Base-by-base conservation (phyloP, 1,140 invertebrate genomes). In the Physella acuta region DNA sequence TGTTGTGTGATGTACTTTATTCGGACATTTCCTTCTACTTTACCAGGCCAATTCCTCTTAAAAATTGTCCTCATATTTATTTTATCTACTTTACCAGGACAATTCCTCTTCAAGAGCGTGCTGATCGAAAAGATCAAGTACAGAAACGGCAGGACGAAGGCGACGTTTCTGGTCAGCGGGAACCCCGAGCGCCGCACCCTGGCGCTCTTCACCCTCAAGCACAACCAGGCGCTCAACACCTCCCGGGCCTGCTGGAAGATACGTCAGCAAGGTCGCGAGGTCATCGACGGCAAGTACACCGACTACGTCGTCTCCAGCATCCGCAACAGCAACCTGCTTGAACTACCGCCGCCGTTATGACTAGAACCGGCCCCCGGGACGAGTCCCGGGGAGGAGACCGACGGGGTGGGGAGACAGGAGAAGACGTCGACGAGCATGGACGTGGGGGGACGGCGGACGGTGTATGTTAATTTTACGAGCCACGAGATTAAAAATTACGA, bases 41-140 rank as follows among this genome's bases (percentile, higher is more conserved):
- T n/a, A n/a, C n/a, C n/a, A n/a, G n/a, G n/a, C n/a, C 39, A 11
- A 44, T 44, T 44, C 39, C 8, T 20, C 20, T 44, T 5, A 55
- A 55, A 55, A n/a, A 16, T 55, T 55, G 11, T 26, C 5, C 4
- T 55, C 52, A 16, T 16, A 14, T 55, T 55, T 24, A n/a, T 16
- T 55, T 55, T 55, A 24, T 55, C 11, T 5, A 55, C 55, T 56
- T 26, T 56, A 24, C 44, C 61, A 70, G 68, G 68, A 44, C 68
- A 70, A 61, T 70, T 70, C n/a, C 61, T 70, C 1, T 63, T 55
- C 26, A 70, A 70, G 30, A 70, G 33, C 44, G 61, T 64, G 24
- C 33, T n/a, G 0, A 17, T 31, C 5, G 60, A 63, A 11, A 70
- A 64, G 26, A 31, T 70, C 5, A 1, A 28, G 3, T 64, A 55